phyloP scores from a whole-genome alignment of 2,888 invertebrate genomes.

The Tipula vernalis region DNA sequence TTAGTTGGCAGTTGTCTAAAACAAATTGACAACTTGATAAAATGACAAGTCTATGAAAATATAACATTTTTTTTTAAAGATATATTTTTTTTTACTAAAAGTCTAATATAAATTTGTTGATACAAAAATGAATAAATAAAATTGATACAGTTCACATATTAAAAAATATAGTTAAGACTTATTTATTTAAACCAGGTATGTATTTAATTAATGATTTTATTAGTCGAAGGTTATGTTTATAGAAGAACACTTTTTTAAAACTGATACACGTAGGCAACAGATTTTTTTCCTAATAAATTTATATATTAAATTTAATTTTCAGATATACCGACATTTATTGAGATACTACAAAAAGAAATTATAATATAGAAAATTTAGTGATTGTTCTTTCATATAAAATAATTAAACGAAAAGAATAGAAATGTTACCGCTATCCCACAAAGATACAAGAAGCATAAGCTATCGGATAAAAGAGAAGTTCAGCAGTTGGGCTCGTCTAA shows the following conservation, averaged over 20 bases:
- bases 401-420: constrained; percentile 22
- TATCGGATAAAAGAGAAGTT: constrained; percentile 61
- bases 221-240: background rate
- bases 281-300: background rate
- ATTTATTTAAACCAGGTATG: background rate
- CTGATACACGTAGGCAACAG: constrained; percentile 6
- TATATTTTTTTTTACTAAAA: background rate
- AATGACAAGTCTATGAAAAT: background rate
- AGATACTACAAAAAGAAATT: background rate
- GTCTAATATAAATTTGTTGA: background rate
- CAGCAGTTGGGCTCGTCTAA: constrained; percentile 66
- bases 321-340: background rate
- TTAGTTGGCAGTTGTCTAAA: background rate
- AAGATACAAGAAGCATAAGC: constrained; percentile 52
- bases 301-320: background rate
- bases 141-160: background rate
- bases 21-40: background rate
- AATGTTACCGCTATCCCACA: constrained; percentile 67
- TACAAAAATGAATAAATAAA: background rate
- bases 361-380: background rate
- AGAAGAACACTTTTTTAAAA: background rate
- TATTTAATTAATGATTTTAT: background rate
- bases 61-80: background rate
- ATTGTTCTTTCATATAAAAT: background rate
- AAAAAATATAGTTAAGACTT: background rate